phyloP scores from a whole-genome alignment of 2,888 invertebrate species.

The Bombylius major region DNA sequence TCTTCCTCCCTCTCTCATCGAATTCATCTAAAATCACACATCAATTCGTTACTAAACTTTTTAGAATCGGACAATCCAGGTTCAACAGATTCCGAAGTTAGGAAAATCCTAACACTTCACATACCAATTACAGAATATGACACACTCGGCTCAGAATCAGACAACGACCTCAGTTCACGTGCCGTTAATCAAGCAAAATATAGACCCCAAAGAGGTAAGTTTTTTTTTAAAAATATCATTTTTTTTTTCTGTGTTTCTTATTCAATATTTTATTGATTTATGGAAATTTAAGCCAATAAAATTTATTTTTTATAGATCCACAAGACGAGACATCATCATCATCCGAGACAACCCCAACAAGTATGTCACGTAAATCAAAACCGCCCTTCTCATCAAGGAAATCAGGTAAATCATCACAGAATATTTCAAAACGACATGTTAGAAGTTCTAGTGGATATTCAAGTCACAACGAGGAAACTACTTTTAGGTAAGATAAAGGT shows the following conservation, averaged over 20 bases:
- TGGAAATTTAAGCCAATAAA: slow-evolving; percentile 8
- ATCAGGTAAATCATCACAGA: slow-evolving; percentile 44
- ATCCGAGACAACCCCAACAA: slow-evolving; percentile 61
- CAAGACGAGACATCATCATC: slow-evolving; percentile 69
- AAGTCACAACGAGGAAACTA: slow-evolving; percentile 74
- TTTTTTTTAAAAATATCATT: neutral
- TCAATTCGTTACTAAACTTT: slow-evolving; percentile 38
- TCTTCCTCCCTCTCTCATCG: slow-evolving; percentile 5
- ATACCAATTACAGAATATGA: slow-evolving; percentile 90
- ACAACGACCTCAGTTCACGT: slow-evolving; percentile 65
- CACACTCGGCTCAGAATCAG: slow-evolving; percentile 65
- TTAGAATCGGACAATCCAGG: slow-evolving; percentile 89
- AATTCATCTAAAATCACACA: slow-evolving; percentile 21
- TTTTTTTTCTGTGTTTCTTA: neutral
- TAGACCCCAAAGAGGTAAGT: slow-evolving; percentile 33
- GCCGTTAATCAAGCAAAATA: slow-evolving; percentile 37
- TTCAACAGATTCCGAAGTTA: slow-evolving; percentile 88
- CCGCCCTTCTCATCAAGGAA: slow-evolving; percentile 60
- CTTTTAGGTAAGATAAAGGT: slow-evolving; percentile 49
- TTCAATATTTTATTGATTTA: neutral
- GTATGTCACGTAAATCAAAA: slow-evolving; percentile 54
- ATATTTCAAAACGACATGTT: slow-evolving; percentile 54
- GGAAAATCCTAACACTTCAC: slow-evolving; percentile 84
- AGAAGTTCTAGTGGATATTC: slow-evolving; percentile 70
- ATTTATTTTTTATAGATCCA: slow-evolving; percentile 38